Base-by-base conservation (phyloP, 2,888 invertebrate genomes). In the Parasteatoda lunata region DNA sequence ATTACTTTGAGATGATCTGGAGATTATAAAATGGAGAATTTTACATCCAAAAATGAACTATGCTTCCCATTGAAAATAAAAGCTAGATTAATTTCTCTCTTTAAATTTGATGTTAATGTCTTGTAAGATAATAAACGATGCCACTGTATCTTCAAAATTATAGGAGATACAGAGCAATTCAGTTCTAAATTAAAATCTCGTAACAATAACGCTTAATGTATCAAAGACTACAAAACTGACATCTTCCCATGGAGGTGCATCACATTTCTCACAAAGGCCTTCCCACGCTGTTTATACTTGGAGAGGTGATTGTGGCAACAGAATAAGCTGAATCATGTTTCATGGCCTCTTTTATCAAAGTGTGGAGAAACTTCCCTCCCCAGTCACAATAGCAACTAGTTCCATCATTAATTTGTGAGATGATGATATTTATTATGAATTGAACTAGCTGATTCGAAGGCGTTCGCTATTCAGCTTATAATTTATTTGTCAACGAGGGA, bases 391-490 rank as follows among this genome's bases (percentile, higher is more conserved):
- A 77, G 83, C 83, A 75, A 54, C 75, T 66, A 15, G 52, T 69
- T 59, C 47, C 47, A 72, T 84, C 83, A 84, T 84, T 84, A 77
- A 84, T 84, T 84, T 71, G 77, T 11, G 77, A 51, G 65, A 77
- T 77, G 52, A 54, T 52, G 83, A 77, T 82, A 82, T 82, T 82
- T 82, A 77, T 82, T 82, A 82, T 72, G 76, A 82, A 82, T 82
- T 72, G 83, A 69, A 73, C 54, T 48, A 47, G 52, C 47, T 15
- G 15, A 45, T n/a, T 59, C 59, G 45, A 68, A 68, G 66, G 66
- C 66, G 66, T 68, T 68, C 66, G 75, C 69, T 30, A 30, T 4
- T 45, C 68, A 68, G 69, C 59, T 69, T 75, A 69, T 81, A 81
- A 81, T 81, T 81, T 81, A 81, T 75, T 75, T 75, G 81, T 81